Percentiles rank a stretch among this genome's conserved stretches.
Conservation (phyloP, 2,113 vertebrate genomes). For the Dasyprocta punctata region DNA sequence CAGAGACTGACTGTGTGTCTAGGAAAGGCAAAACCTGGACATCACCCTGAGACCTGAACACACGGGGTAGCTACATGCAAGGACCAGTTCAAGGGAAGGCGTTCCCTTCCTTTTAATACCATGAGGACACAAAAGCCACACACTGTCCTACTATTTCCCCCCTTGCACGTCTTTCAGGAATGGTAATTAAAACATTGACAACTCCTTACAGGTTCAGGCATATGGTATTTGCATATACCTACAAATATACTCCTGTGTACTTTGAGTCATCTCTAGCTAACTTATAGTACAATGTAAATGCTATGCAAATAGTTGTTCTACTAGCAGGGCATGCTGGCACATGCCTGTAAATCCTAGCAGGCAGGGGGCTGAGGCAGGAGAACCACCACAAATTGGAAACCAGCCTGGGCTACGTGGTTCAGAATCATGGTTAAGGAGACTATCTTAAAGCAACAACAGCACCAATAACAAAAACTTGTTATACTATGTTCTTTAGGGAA, state of each 20-base stretch:
- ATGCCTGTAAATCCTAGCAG: neutral
- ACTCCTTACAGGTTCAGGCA: neutral
- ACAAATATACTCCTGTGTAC: neutral
- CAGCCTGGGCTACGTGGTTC: neutral
- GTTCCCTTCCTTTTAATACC: neutral
- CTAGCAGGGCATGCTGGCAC: neutral
- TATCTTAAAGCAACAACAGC: neutral
- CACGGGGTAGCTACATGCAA: neutral
- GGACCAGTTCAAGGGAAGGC: too few relatives aligned
- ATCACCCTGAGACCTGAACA: neutral
- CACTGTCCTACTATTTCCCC: neutral
- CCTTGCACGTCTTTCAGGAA: neutral
- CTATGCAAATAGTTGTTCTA: neutral
- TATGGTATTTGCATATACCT: neutral
- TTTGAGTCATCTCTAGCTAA: neutral
- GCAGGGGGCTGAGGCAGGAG: neutral
- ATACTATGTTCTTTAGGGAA: neutral
- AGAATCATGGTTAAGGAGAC: neutral
- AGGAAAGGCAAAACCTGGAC: neutral
- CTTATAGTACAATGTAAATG: neutral
- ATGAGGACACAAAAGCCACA: neutral
- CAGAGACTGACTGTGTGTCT: neutral
- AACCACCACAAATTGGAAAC: neutral
- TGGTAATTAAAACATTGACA: neutral
- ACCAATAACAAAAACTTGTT: neutral